Base-by-base conservation (phyloP, 2,888 invertebrate species). In the Ommatoiulus sabulosus region DNA sequence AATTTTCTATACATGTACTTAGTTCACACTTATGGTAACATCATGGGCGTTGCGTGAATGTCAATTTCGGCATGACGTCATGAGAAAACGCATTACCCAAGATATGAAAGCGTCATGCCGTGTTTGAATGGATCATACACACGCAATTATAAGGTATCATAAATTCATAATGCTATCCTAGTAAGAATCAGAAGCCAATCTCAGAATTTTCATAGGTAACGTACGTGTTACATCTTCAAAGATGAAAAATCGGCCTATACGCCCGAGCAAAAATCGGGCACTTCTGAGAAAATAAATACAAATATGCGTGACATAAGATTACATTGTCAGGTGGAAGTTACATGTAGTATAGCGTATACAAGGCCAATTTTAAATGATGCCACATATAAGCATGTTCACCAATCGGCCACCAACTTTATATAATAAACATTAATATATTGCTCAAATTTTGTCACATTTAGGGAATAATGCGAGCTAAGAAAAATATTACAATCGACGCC, bases 381-480 rank as follows among this genome's bases (percentile, higher is more conserved):
- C 46, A 46, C 3, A 52, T 15, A 52, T 57, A n/a, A n/a, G 46
- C 8, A 48, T 12, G 6, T 48, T 48, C 8, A 12, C 48, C 48
- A 15, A 15, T 57, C 6, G 63, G 63, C n/a, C 63, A 63, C n/a
- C 17, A 63, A 3, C 63, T n/a, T 17, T 63, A 63, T 72, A 72
- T 72, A 8, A 20, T n/a, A 7, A 72, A 63, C 63, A n/a, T 63
- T n/a, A 72, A 72, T n/a, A 24, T 72, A 72, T 72, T 72, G 72
- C 72, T 72, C 72, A 72, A 72, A 24, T 8, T 72, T 24, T 24
- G n/a, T 72, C 24, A 72, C 57, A 15, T 1, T 57, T n/a, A 57
- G 17, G 6, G 5, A 57, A n/a, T 57, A 5, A 57, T 57, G 57
- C n/a, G n/a, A 10, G 10, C 57, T 8, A 57, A 15, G n/a, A 24